Percentiles rank a stretch among this genome's conserved stretches.
Evolutionary conservation across 2,888 invertebrate genomes (phyloP).

Genomic region (Pemphredon lugubris): DNA sequence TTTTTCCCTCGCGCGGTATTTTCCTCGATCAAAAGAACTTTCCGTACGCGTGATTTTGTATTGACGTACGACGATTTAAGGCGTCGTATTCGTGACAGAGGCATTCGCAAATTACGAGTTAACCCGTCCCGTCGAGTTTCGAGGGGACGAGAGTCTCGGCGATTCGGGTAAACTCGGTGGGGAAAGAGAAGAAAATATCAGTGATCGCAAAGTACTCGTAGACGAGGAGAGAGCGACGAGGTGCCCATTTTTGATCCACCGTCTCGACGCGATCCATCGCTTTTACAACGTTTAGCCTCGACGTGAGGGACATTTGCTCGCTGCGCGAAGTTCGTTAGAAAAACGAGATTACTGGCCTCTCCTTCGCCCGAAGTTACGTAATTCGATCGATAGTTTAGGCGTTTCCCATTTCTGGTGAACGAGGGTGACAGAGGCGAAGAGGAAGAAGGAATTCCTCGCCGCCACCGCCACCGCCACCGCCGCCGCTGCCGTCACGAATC

Average conservation of each 20-base stretch:
- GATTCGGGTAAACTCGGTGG: neutral
- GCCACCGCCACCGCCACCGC: neutral
- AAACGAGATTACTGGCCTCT: slow-evolving; percentile 65
- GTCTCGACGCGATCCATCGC: neutral
- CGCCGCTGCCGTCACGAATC: neutral
- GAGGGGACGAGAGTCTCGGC: neutral
- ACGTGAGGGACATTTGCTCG: slow-evolving; percentile 52
- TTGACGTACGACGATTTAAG: too few species aligned
- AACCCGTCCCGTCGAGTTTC: too few species aligned
- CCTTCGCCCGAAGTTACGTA: slow-evolving; percentile 61
- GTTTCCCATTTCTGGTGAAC: slow-evolving; percentile 62
- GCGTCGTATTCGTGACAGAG: too few species aligned
- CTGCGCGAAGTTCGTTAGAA: slow-evolving; percentile 62
- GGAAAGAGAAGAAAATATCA: neutral
- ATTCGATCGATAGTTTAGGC: slow-evolving; percentile 70
- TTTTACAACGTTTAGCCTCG: slow-evolving; percentile 1
- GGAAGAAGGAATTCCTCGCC: slow-evolving; percentile 16
- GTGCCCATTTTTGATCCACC: slow-evolving; percentile 15
- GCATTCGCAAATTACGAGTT: too few species aligned
- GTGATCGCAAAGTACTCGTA: neutral
- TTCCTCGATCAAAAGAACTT: too few species aligned
- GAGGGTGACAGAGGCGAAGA: neutral
- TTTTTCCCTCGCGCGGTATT: too few species aligned
- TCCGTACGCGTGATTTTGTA: too few species aligned
- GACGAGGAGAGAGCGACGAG: neutral